Percentiles rank a stretch among this genome's conserved stretches.
Evolutionary conservation across 2,888 invertebrate species (phyloP).

Genomic region (Dolichopus griseipennis): DNA sequence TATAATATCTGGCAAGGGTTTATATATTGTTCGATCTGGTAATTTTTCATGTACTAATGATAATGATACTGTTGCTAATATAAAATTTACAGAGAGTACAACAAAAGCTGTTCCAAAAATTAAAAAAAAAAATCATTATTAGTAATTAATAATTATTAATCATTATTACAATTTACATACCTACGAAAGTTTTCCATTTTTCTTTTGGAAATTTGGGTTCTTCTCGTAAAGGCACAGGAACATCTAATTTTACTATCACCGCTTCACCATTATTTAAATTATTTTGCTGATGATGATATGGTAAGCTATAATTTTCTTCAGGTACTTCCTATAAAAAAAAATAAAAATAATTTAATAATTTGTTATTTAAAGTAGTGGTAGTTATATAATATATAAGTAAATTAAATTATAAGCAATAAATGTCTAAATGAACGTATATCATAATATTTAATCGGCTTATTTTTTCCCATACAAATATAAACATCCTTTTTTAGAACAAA

Average conservation of each 20-base stretch:
- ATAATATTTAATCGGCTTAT: no score
- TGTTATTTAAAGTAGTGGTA: no score
- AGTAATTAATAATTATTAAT: no score
- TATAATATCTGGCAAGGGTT: constrained; percentile 74
- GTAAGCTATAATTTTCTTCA: constrained; percentile 30
- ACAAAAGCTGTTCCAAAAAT: constrained; percentile 51
- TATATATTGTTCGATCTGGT: constrained; percentile 63
- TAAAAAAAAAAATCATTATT: constrained; percentile 21
- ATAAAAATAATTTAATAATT: constrained; percentile 13
- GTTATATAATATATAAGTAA: no score
- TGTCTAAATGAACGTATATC: no score
- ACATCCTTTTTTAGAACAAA: no score
- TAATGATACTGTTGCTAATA: constrained; percentile 61
- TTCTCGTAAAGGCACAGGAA: constrained; percentile 60
- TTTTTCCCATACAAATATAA: no score
- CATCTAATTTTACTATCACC: constrained; percentile 53
- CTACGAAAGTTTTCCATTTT: constrained; percentile 67
- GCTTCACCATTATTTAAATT: constrained; percentile 27
- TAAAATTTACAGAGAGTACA: constrained; percentile 54
- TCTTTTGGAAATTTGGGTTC: constrained; percentile 74
- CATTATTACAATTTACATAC: constrained; percentile 18
- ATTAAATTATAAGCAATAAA: no score
- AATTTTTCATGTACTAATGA: constrained; percentile 81
- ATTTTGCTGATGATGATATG: constrained; percentile 27
- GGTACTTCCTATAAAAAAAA: constrained; percentile 28